Evolutionary conservation across 2,888 invertebrate genomes (phyloP).

Genomic region (Euplagia quadripunctaria): DNA sequence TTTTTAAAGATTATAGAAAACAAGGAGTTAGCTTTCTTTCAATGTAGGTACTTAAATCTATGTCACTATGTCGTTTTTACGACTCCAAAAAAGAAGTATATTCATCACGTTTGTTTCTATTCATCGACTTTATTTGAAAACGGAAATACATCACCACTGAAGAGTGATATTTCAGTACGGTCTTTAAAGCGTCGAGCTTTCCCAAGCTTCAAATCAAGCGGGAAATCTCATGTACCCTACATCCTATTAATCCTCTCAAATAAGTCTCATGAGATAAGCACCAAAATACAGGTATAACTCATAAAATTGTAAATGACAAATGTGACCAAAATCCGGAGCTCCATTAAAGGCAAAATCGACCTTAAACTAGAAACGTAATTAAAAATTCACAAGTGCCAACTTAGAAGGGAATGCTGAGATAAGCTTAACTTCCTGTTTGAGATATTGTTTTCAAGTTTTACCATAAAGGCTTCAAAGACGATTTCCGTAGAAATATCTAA

Average conservation of each 20-base stretch:
- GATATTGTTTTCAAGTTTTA: slow-evolving; percentile 50
- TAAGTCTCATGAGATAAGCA: not conserved
- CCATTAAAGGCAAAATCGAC: slow-evolving; percentile 15
- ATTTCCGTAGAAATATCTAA: slow-evolving; percentile 10
- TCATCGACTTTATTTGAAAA: not conserved
- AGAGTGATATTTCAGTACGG: not conserved
- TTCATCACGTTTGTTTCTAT: not conserved
- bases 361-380: slow-evolving; percentile 52
- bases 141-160: not conserved
- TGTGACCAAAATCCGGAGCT: slow-evolving; percentile 2
- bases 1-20: not conserved
- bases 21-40: no score
- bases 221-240: not conserved
- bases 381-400: slow-evolving; percentile 51
- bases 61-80: no score
- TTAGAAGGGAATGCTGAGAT: slow-evolving; percentile 31
- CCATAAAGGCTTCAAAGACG: slow-evolving; percentile 27
- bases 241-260: not conserved
- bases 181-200: not conserved
- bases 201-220: not conserved
- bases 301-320: slow-evolving; percentile 1
- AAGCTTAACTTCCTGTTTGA: slow-evolving; percentile 43
- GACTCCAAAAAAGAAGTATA: not conserved
- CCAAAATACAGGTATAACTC: not conserved
- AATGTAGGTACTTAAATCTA: no score